Conservation (phyloP, 2,797 vertebrate species). For the Sphenopsis melanotis region DNA sequence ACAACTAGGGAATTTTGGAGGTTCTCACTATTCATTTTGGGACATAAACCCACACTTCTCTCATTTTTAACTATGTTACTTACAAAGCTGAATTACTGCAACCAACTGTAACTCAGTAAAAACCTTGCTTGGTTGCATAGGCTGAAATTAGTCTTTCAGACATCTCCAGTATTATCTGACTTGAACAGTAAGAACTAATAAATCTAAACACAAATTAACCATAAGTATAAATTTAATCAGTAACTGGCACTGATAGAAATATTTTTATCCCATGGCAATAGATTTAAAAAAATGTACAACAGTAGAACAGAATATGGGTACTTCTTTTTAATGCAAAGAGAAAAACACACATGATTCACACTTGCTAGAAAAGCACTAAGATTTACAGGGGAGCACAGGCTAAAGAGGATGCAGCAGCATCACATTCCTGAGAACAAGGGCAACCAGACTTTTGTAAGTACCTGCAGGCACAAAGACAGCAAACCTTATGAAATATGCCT, state of each 20-base stretch:
- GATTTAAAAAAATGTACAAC: neutral
- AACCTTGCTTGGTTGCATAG: neutral
- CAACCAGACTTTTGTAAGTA: accelerated
- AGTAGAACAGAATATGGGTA: neutral
- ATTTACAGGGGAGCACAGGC: neutral
- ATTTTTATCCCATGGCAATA: neutral
- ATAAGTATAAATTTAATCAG: neutral
- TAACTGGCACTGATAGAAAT: neutral
- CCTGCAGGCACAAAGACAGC: neutral
- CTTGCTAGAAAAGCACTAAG: neutral
- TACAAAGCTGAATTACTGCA: neutral
- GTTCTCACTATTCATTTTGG: neutral
- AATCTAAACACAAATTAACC: neutral
- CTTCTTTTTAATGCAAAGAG: neutral
- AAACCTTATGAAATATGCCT: neutral
- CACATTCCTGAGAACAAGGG: neutral
- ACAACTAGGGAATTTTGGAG: neutral
- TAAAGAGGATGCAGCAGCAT: neutral
- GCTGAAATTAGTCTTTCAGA: neutral
- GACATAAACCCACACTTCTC: neutral
- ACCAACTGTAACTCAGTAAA: neutral
- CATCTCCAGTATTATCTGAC: neutral
- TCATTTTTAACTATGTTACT: neutral
- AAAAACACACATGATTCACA: neutral
- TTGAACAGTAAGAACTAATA: neutral